Base-by-base conservation (phyloP, 2,888 invertebrate genomes). In the Agrotis puta region DNA sequence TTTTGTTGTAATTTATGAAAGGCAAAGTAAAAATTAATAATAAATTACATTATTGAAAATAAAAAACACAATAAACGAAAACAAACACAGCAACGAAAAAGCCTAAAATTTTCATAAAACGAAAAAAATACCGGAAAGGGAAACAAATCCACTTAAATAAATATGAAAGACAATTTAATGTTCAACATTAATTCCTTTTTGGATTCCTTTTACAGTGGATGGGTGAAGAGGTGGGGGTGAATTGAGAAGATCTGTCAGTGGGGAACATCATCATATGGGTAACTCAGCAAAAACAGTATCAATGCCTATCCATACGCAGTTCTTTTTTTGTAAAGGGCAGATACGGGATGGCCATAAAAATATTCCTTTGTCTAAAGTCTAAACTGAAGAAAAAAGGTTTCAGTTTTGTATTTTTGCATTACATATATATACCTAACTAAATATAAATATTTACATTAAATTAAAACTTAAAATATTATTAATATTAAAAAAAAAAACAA, bases 141-240 rank as follows among this genome's bases (percentile, higher is more conserved):
- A 54, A 71, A 74, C 48, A 56, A 64, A 65, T 56, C 48, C 14
- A 48, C 57, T 77, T 77, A 70, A 59, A 74, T 68, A 51, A n/a
- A n/a, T 62, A 58, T 73, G 73, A 58, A 64, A 74, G 54, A 59
- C 53, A 66, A 70, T 74, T 58, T 53, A 73, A 83, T 68, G 59
- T 70, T 54, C 62, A 70, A 75, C 70, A 81, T 85, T 87, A 84
- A 87, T 84, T 82, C 77, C 64, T 78, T 70, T 70, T 66, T 69
- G 58, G 58, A 73, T 64, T 54, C 61, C 54, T 65, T 81, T 77
- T 47, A 67, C 59, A 62, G 58, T 65, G 58, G 57, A 24, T 64
- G 75, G 18, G 50, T 75, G n/a, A 24, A 39, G 33, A 33, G 18
- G n/a, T 54, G 48, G 65, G 14, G 18, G 14, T 4, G 5, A 57